These are phyloP conservation scores for Allochrocebus solatus DNA, from an alignment of 2,797 vertebrate genomes.

Conservation along the genomic window DNA sequence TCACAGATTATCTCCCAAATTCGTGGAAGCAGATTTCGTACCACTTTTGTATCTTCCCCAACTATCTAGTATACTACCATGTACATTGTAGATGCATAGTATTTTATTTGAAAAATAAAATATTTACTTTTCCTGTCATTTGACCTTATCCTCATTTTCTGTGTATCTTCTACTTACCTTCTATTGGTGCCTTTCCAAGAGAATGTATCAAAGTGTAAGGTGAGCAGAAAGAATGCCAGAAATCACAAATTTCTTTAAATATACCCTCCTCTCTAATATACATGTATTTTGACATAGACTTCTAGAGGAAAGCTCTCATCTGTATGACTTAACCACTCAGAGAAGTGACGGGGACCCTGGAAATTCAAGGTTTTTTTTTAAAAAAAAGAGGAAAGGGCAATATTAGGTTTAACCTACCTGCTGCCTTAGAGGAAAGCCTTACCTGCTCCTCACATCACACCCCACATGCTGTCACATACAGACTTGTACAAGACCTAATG, in stretches of 20 bases:
- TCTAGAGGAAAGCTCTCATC: not conserved
- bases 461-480: not conserved
- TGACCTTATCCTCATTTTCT: not conserved
- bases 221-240: not conserved
- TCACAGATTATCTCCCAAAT: not conserved
- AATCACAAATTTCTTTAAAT: not conserved
- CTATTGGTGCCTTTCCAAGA: not conserved
- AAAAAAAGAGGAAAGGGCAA: not conserved
- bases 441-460: not conserved
- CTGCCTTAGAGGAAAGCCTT: not conserved
- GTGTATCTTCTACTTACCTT: not conserved
- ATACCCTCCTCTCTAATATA: not conserved
- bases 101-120: constrained; percentile 6
- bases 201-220: not conserved
- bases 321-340: not conserved
- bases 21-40: not conserved
- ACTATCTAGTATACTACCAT: not conserved
- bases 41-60: not conserved
- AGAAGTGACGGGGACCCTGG: not conserved
- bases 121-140: not conserved
- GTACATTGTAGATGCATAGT: not conserved
- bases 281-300: not conserved
- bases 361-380: not conserved
- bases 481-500: not conserved
- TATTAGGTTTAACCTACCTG: not conserved